These are phyloP conservation scores for Tenthredo livida DNA, from an alignment of 2,888 invertebrate species.

Conservation along the genomic window DNA sequence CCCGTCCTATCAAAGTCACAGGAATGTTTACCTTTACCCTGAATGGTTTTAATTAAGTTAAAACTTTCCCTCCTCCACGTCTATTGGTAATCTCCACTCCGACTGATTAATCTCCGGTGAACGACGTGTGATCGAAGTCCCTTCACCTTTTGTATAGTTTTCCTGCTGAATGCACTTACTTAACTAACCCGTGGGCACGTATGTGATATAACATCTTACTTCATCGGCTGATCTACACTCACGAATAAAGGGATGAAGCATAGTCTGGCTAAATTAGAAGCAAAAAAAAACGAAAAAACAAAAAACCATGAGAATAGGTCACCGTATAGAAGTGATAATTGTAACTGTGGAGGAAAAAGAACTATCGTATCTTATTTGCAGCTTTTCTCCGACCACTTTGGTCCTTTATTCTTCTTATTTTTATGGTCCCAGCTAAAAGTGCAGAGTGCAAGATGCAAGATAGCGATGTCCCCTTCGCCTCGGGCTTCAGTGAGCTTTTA, in stretches of 20 bases:
- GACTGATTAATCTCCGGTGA: slow-evolving; percentile 18
- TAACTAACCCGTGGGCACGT: neutral
- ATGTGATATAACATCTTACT: neutral
- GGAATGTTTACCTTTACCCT: slow-evolving; percentile 30
- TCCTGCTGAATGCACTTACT: neutral
- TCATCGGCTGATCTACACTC: neutral
- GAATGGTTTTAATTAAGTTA: slow-evolving; percentile 42
- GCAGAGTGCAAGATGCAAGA: slow-evolving; percentile 24
- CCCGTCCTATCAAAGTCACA: neutral
- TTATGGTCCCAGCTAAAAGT: slow-evolving; percentile 15
- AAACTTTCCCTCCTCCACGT: neutral
- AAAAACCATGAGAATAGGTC: neutral
- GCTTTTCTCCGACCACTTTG: neutral
- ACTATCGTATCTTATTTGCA: neutral
- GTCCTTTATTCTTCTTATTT: neutral
- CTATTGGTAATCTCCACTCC: neutral
- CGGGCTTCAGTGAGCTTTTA: slow-evolving; percentile 4
- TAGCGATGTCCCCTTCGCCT: slow-evolving; percentile 9
- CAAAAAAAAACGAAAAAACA: neutral
- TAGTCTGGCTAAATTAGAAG: neutral
- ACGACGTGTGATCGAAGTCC: neutral
- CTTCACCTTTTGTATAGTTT: neutral
- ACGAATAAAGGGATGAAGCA: neutral
- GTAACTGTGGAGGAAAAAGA: neutral
- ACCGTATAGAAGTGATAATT: neutral